phyloP scores from a whole-genome alignment of 2,888 invertebrate species.

The Orgyia antiqua region DNA sequence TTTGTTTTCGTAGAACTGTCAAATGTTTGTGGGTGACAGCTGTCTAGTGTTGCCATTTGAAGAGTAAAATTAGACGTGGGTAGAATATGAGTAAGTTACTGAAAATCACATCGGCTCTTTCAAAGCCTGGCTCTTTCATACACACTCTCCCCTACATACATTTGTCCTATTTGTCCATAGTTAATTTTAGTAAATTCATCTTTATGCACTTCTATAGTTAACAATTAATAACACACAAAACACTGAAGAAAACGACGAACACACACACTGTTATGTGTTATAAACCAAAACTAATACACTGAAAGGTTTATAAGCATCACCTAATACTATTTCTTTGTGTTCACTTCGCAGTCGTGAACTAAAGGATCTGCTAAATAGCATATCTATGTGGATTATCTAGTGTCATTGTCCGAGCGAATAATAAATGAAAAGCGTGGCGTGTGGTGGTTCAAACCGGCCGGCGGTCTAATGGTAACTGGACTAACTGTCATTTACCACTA shows the following conservation, averaged over 20 bases:
- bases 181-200: too few species aligned
- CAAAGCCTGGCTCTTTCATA: too few species aligned
- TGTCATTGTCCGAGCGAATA: constrained; percentile 36
- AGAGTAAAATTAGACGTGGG: too few species aligned
- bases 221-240: not conserved
- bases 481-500: constrained; percentile 33
- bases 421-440: constrained; percentile 22
- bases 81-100: too few species aligned
- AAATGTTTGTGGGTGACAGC: too few species aligned
- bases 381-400: constrained; percentile 30
- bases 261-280: constrained; percentile 6
- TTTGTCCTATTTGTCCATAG: too few species aligned
- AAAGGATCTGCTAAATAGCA: constrained; percentile 64
- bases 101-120: too few species aligned
- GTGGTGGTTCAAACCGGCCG: constrained; percentile 41
- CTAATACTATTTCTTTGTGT: constrained; percentile 84
- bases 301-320: constrained; percentile 52
- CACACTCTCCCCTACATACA: too few species aligned
- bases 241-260: constrained; percentile 7
- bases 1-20: too few species aligned
- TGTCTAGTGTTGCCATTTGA: too few species aligned
- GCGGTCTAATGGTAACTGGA: constrained; percentile 54
- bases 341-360: constrained; percentile 80
- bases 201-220: too few species aligned
- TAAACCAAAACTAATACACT: constrained; percentile 9